phyloP scores from a whole-genome alignment of 1,140 invertebrate species.

The Venturia canescens region DNA sequence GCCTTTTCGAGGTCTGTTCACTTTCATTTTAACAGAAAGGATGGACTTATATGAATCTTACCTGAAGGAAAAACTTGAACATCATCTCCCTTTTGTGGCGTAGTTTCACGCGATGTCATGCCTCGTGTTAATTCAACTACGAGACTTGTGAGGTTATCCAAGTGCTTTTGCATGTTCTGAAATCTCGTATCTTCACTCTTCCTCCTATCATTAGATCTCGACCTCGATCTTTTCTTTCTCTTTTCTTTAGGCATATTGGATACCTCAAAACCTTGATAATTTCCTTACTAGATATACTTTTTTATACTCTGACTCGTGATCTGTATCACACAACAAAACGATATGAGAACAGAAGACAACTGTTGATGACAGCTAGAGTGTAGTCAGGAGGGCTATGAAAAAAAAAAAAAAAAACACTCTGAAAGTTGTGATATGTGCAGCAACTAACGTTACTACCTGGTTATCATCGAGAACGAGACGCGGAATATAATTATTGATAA shows the following conservation, averaged over 20 bases:
- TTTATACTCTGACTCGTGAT: slow-evolving; percentile 21
- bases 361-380: not conserved
- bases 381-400: not conserved
- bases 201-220: slow-evolving; percentile 37
- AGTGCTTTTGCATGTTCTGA: slow-evolving; percentile 42
- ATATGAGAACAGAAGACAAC: slow-evolving; percentile 8
- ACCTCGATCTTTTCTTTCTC: slow-evolving; percentile 36
- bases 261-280: not conserved
- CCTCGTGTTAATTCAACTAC: slow-evolving; percentile 8
- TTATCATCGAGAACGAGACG: too few species aligned
- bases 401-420: slow-evolving; percentile 8
- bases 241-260: slow-evolving; percentile 24
- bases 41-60: not conserved
- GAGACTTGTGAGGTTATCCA: slow-evolving; percentile 44
- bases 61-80: not conserved
- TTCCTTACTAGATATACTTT: not conserved
- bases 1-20: not conserved
- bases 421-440: not conserved
- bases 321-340: slow-evolving; percentile 38
- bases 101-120: not conserved
- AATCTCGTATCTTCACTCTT: slow-evolving; percentile 14
- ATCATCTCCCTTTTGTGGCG: not conserved
- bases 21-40: not conserved
- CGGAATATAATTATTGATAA: too few species aligned
- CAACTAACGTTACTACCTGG: slow-evolving; percentile 20